Percentiles rank a stretch among this genome's conserved stretches.
Conservation (phyloP, 2,888 invertebrate genomes). For the Tetranychus truncatus region DNA sequence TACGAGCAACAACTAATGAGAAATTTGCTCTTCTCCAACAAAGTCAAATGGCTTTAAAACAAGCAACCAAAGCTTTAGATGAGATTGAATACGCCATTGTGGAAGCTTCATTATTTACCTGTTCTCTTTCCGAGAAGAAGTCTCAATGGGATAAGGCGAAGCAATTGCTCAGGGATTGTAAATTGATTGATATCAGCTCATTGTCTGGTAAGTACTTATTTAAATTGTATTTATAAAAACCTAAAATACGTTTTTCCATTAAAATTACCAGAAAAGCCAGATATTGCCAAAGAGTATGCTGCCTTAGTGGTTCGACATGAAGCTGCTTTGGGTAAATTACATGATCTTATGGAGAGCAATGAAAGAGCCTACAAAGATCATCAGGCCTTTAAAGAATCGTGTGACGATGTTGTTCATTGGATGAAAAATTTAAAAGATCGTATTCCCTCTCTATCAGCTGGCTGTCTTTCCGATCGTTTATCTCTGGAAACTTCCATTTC, state of each 20-base stretch:
- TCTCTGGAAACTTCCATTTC: conserved; percentile 72
- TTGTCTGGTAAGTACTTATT: background rate
- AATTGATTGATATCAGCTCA: background rate
- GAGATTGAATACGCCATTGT: conserved; percentile 53
- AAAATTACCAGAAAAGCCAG: background rate
- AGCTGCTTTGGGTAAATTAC: background rate
- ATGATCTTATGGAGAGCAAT: conserved; percentile 32
- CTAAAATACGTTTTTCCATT: background rate
- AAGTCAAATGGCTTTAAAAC: conserved; percentile 36
- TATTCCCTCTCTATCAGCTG: conserved; percentile 56
- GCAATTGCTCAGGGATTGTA: conserved; percentile 9
- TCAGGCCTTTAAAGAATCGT: conserved; percentile 69
- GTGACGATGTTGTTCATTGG: conserved; percentile 74
- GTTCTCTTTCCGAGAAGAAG: conserved; percentile 66
- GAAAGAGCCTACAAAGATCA: conserved; percentile 75
- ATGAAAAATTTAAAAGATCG: conserved; percentile 68
- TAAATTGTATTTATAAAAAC: background rate
- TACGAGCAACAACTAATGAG: background rate
- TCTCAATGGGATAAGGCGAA: conserved; percentile 66
- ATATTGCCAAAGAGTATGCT: conserved; percentile 3
- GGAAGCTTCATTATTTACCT: conserved; percentile 54
- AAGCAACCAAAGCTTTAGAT: conserved; percentile 58
- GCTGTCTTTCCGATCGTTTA: conserved; percentile 62
- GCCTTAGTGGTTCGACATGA: background rate
- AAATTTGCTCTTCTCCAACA: background rate